These are phyloP conservation scores for Choloepus hoffmanni DNA, from an alignment of 2,113 vertebrate genomes.

Conservation along the genomic window DNA sequence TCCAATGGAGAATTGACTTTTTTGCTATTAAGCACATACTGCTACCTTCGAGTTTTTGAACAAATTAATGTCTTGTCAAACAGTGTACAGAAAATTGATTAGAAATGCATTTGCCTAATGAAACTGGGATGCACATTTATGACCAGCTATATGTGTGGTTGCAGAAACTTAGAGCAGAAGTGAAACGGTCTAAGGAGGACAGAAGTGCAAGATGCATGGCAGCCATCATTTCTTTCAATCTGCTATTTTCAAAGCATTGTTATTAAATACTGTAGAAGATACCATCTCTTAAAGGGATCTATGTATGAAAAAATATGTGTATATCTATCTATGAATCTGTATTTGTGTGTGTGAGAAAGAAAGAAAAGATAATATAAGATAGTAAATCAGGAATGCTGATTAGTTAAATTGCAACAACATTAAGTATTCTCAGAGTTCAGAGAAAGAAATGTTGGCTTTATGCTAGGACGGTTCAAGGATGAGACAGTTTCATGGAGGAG, in stretches of 20 bases:
- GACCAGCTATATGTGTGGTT: background rate
- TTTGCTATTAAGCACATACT: conserved; percentile 5
- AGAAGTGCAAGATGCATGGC: background rate
- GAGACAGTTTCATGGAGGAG: background rate
- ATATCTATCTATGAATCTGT: background rate
- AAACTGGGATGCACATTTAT: conserved; percentile 3
- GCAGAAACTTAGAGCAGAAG: conserved; percentile 6
- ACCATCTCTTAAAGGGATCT: conserved; percentile 30
- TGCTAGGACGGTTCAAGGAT: background rate
- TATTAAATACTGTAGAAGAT: conserved; percentile 12
- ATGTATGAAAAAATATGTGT: background rate
- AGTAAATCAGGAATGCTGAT: background rate
- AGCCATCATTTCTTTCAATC: background rate
- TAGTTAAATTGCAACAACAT: background rate
- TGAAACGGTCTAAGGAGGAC: background rate
- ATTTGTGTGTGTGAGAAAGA: background rate
- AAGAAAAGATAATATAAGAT: background rate
- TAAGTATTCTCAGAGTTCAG: conserved; percentile 16
- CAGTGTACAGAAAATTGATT: background rate
- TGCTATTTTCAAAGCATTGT: background rate
- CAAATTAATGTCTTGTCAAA: conserved; percentile 7
- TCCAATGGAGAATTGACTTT: background rate
- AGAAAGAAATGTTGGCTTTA: conserved; percentile 51
- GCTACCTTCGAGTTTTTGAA: conserved; percentile 18
- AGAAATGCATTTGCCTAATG: conserved; percentile 16